phyloP scores from a whole-genome alignment of 2,797 vertebrate species.

The Chlorospingus semifuscus region DNA sequence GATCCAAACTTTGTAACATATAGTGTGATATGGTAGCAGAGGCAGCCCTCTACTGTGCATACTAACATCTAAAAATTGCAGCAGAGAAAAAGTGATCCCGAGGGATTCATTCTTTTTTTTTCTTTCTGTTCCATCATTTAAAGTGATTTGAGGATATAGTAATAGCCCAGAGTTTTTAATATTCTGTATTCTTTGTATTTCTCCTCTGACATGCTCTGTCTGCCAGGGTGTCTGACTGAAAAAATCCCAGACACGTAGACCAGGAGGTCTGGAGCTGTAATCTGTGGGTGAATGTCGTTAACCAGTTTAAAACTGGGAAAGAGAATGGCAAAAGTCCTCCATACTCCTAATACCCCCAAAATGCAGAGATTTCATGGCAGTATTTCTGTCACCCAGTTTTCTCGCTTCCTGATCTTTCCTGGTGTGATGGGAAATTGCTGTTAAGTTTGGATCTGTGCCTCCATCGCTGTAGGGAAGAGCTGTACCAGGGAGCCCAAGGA shows the following conservation, averaged over 20 bases:
- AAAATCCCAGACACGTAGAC: neutral
- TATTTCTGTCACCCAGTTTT: neutral
- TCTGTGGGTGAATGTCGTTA: neutral
- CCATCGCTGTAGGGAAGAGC: neutral
- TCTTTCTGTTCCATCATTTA: neutral
- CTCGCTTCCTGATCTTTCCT: neutral
- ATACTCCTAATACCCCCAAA: neutral
- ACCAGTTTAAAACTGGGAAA: neutral
- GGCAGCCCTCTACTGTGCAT: slow-evolving; percentile 31
- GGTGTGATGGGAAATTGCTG: neutral
- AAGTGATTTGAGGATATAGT: neutral
- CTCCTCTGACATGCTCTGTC: neutral
- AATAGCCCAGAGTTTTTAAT: neutral
- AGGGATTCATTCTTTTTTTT: neutral
- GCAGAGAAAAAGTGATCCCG: neutral
- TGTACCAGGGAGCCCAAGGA: neutral
- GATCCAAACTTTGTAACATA: slow-evolving; percentile 42
- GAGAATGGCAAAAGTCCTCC: neutral
- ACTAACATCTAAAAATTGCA: neutral
- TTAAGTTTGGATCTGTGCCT: neutral
- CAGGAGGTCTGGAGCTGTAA: neutral
- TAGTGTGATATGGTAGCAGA: neutral
- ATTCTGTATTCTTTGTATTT: neutral
- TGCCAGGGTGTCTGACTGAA: neutral
- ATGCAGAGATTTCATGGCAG: neutral